Percentiles rank a stretch among this genome's conserved stretches.
phyloP scores from a whole-genome alignment of 2,113 vertebrate genomes.

The Tretioscincus oriximinensis region DNA sequence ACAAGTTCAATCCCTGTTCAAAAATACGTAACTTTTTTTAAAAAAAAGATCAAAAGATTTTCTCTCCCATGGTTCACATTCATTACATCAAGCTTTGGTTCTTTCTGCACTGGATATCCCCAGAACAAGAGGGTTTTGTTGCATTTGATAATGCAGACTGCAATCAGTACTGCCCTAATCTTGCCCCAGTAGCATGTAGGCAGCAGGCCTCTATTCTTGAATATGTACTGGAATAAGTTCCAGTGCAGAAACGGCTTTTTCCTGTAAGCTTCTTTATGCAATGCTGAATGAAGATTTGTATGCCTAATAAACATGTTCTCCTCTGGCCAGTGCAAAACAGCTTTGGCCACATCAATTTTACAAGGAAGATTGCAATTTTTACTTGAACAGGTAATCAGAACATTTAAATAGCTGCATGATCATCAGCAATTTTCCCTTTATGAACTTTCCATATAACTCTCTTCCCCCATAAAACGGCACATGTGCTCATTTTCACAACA shows the following conservation, averaged over 20 bases:
- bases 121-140: too few relatives aligned
- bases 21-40: background rate
- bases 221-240: too few relatives aligned
- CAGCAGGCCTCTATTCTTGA: too few relatives aligned
- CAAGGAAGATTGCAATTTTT: background rate
- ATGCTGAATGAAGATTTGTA: background rate
- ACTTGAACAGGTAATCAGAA: background rate
- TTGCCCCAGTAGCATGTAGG: too few relatives aligned
- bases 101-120: background rate
- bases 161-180: too few relatives aligned
- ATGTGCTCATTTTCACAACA: background rate
- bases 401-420: constrained; percentile 37
- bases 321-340: background rate
- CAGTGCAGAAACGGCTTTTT: too few relatives aligned
- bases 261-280: background rate
- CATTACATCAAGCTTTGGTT: background rate
- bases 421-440: constrained; percentile 33
- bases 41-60: too few relatives aligned
- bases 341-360: background rate
- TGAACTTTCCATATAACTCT: background rate
- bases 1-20: background rate
- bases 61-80: background rate
- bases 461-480: background rate
- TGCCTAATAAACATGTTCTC: background rate
- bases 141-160: too few relatives aligned